Conservation (phyloP, 2,888 invertebrate species). For the Hyposoter dolosus region DNA sequence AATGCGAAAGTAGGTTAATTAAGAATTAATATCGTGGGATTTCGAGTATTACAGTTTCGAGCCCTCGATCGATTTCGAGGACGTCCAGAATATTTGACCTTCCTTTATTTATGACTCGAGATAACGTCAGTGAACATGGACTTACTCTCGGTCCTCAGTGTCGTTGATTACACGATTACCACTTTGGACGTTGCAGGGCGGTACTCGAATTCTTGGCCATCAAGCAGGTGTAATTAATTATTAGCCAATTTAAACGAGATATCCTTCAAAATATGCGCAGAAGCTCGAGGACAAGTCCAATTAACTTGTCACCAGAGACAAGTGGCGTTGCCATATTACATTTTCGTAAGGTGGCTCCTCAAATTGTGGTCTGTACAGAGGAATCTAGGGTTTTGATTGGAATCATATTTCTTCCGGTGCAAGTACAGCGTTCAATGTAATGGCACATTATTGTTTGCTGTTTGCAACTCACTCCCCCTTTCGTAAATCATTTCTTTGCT, state of each 20-base stretch:
- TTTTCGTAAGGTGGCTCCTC: neutral
- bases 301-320: slow-evolving; percentile 56
- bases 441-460: neutral
- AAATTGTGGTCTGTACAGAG: neutral
- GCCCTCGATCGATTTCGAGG: neutral
- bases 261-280: slow-evolving; percentile 50
- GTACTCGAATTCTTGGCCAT: slow-evolving; percentile 51
- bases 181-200: slow-evolving; percentile 24
- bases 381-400: slow-evolving; percentile 5
- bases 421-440: neutral
- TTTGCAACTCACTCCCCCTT: neutral
- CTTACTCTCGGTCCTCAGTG: neutral
- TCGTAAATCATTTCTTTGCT: neutral
- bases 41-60: slow-evolving; percentile 16
- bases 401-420: neutral
- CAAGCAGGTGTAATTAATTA: slow-evolving; percentile 59
- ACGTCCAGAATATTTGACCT: slow-evolving; percentile 10
- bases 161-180: neutral
- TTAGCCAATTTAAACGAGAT: slow-evolving; percentile 57
- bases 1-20: neutral
- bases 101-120: slow-evolving; percentile 25
- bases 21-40: neutral
- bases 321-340: slow-evolving; percentile 29
- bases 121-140: slow-evolving; percentile 7
- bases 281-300: slow-evolving; percentile 45